Evolutionary conservation across 1,140 invertebrate species (phyloP), one percentile per base, ranked within the genome.

Genomic region (Cotesia vestalis): DNA sequence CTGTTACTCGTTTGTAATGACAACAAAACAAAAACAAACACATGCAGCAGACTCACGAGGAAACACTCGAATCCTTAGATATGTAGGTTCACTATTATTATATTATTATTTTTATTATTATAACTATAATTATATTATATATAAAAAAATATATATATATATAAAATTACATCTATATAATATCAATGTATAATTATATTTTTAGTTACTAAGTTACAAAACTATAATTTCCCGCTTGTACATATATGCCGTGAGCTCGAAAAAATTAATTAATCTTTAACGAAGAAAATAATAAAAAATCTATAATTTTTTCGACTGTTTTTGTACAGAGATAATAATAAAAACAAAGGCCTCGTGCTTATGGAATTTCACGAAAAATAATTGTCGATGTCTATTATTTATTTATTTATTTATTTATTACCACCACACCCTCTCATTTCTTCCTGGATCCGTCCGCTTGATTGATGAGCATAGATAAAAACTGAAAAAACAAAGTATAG

Each of bases 321-420:
- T 85, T 87, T 87, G 85, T 87, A 87, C 85, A 87, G 84, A 87
- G 82, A 87, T 85, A 85, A 72, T 46, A 46, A 46, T 84, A 86
- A 86, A 85, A 84, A 82, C 80, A 85, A 84, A 83, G 85, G 84
- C 85, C 84, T 86, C 81, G 85, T 85, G 85, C 85, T 86, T 87
- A 87, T 86, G 82, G 84, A 86, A 87, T 85, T 86, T 85, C 83
- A 86, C 82, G 81, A 85, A 83, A 82, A 85, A 46, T 46, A 46
- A 46, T 46, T 76, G 82, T 81, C 77, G 63, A 52, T 61, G 3
- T 36, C 5, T 55, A 11, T 55, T 55, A 17, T 55, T 27, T 20
- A 8, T 61, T 71, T 52, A 38, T 52, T 52, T 57, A 20, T 59
- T 20, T 59, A 59, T 20, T 20, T 59, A 20, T 27, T 34, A 59